phyloP scores from a whole-genome alignment of 2,797 vertebrate genomes.

The Spinus pinus region DNA sequence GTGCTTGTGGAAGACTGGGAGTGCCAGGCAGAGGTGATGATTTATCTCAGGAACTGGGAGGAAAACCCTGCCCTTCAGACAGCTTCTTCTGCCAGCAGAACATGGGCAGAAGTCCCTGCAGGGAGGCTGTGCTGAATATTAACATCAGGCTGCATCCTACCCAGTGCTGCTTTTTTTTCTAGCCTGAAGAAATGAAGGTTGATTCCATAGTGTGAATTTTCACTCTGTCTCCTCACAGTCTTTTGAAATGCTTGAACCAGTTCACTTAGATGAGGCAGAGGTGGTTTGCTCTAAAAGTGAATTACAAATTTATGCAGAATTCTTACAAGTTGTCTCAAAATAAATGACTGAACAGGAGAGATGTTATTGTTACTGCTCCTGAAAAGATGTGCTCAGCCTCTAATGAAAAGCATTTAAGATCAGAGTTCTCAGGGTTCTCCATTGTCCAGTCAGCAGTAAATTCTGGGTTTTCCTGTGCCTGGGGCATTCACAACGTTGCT shows the following conservation, averaged over 20 bases:
- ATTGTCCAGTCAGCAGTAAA: slow-evolving; percentile 22
- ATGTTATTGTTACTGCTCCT: background rate
- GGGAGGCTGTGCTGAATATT: background rate
- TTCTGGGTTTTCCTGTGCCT: slow-evolving; percentile 20
- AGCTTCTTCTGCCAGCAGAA: background rate
- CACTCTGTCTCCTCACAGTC: background rate
- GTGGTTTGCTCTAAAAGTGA: background rate
- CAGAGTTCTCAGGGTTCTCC: background rate
- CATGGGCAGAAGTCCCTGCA: background rate
- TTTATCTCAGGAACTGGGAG: background rate
- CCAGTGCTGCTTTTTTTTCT: background rate
- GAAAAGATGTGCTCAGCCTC: background rate
- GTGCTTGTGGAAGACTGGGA: background rate
- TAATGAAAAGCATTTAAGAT: slow-evolving; percentile 6
- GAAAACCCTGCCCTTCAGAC: background rate
- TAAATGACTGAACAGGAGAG: background rate
- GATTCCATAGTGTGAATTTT: background rate
- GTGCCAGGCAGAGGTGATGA: background rate
- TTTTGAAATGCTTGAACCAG: background rate
- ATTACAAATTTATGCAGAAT: background rate
- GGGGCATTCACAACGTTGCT: background rate
- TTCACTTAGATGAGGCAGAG: background rate
- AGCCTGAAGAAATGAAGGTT: background rate
- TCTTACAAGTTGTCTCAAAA: background rate
- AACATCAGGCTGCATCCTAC: background rate